phyloP scores from a whole-genome alignment of 2,113 vertebrate genomes.

The Silurus asotus region DNA sequence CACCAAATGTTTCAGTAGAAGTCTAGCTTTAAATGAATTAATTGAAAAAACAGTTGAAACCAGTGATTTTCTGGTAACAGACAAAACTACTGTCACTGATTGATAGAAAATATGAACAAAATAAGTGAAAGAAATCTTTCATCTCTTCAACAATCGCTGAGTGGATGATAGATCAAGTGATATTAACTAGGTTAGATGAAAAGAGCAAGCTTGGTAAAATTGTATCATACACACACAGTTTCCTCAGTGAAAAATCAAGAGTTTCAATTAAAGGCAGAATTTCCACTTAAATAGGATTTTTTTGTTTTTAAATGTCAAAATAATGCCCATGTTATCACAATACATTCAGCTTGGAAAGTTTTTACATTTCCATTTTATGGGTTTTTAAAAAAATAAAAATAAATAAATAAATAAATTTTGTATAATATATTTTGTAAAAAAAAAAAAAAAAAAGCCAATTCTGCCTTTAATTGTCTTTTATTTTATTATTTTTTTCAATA shows the following conservation, averaged over 20 bases:
- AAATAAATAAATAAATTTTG: too few relatives aligned
- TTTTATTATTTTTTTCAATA: too few relatives aligned
- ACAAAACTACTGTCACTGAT: not conserved
- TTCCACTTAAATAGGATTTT: not conserved
- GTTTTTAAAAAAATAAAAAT: not conserved
- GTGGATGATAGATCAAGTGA: not conserved
- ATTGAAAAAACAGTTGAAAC: not conserved
- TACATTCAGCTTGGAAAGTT: not conserved
- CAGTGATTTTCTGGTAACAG: not conserved
- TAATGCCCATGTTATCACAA: not conserved
- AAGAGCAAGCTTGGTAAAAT: not conserved
- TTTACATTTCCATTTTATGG: not conserved
- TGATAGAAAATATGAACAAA: not conserved
- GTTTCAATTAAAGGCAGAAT: not conserved
- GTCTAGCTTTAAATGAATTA: not conserved
- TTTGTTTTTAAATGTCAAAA: not conserved
- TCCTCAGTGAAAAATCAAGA: not conserved
- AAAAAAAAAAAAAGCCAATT: too few relatives aligned
- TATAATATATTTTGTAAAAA: too few relatives aligned
- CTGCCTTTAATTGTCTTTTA: not conserved
- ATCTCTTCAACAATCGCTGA: not conserved
- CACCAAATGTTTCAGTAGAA: not conserved
- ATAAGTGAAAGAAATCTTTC: not conserved
- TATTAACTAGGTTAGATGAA: not conserved
- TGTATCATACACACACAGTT: not conserved